Base-by-base conservation (phyloP, 2,888 invertebrate species). In the Rhingia rostrata region DNA sequence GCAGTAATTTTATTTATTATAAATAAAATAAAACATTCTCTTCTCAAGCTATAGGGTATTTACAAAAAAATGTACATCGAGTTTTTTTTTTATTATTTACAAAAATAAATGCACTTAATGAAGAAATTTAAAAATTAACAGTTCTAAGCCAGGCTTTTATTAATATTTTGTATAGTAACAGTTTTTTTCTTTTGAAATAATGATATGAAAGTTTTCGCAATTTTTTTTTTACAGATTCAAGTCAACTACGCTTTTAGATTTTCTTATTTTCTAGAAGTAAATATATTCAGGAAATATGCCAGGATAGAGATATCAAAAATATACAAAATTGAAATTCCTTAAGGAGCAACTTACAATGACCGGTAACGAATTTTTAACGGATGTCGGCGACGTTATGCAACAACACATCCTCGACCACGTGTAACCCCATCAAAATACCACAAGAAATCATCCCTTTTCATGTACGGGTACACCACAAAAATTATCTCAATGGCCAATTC, bases 61-160 rank as follows among this genome's bases (percentile, higher is more conserved):
- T 79, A 84, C 78, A 75, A 84, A 84, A 49, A 39, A 77, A 80
- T 66, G 60, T 80, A 80, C 74, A 74, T 43, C 10, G 45, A 37
- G 14, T 41, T 12, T 45, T 41, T 64, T 49, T 32, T 32, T 39
- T 73, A 43, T 43, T 83, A 84, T 69, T 53, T 64, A 74, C 64
- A 80, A 66, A 61, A 69, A 54, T 70, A 61, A 69, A 69, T 61
- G 61, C 67, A 61, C 60, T 75, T 75, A 35, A 51, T 32, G 49
- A 60, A 67, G 49, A 6, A 47, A 37, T 39, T 41, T 32, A 10
- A 30, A 41, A 10, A 37, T 74, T 64, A 75, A 74, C 43, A 60
- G 0, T 74, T 61, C 14, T 60, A 80, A 70, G 75, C 81, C 58
- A 60, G 39, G 64, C 66, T 84, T 69, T 56, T 60, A 51, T 47